Base-by-base conservation (phyloP, 37 sponge, comb jelly and placozoan genomes). In the Beroe ovata region DNA sequence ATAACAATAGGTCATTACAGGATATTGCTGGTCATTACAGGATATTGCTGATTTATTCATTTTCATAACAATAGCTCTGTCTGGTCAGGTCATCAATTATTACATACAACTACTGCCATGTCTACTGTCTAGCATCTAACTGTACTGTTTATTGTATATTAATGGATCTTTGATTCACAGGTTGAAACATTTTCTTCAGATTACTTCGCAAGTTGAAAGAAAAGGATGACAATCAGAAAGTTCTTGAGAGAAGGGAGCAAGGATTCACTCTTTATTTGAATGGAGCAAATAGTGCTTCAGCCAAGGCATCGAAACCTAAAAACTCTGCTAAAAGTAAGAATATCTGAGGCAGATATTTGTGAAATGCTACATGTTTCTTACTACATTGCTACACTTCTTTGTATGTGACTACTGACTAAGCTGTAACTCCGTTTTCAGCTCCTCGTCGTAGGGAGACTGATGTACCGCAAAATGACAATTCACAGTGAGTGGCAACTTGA, bases 231-330 rank as follows among this genome's bases (percentile, higher is more conserved):
- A 63, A 90, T 2, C 91, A 94, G 60, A 66, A 89, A 36, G 93
- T 91, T 36, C 64, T 94, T 77, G 94, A 95, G 88, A 94, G 89
- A 60, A 92, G 89, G 34, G 97, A 97, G 88, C 93, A 95, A 64
- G 97, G 97, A 37, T 97, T 97, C 66, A 60, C 93, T 42, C 88
- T 97, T 34, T 97, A 95, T 63, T 64, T 97, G 30, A 97, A 97
- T 92, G 97, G 97, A 88, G 96, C 94, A 22, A 93, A 97, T 63
- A 64, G 47, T 39, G 38, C 1, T 30, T 66, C 84, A 40, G 54
- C 1, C 3, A 37, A 77, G 47, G 19, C 28, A 20, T 62, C 63
- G 19, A 20, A 62, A 4, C 84, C 84, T 22, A 42, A 20, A 25
- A 77, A 77, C n/a, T 77, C 84, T 26, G 84, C 28, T 3, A 77